Evolutionary conservation across 2,888 invertebrate species (phyloP), one percentile per base, ranked within the genome.

Genomic region (Heteromyza rotundicornis): DNA sequence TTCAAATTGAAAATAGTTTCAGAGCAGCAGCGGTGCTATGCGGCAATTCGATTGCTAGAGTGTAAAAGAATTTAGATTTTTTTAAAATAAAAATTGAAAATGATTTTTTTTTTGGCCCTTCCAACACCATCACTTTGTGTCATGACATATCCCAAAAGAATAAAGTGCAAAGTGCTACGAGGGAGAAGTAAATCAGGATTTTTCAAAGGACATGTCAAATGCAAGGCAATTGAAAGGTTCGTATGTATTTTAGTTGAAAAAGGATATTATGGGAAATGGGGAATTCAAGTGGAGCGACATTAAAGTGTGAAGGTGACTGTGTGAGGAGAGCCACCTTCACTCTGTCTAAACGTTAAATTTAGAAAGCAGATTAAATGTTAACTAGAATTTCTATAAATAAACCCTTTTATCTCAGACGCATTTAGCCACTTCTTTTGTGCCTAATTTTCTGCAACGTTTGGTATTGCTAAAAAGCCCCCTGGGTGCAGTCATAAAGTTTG

Each of bases 401-500:
- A n/a, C n/a, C n/a, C n/a, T n/a, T n/a, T n/a, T n/a, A n/a, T n/a
- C n/a, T n/a, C n/a, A n/a, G n/a, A n/a, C n/a, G n/a, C n/a, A n/a
- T n/a, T n/a, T n/a, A n/a, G n/a, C n/a, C n/a, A n/a, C n/a, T n/a
- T n/a, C n/a, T 12, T 12, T 32, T 32, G 32, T 12, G 40, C n/a
- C 40, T n/a, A 40, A 40, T 40, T 40, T 40, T 5, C 27, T 10
- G 27, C 27, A 27, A 27, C 27, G 27, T 10, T 27, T 5, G 3
- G 40, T 40, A 3, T n/a, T 63, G 64, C 68, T 66, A 63, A 69
- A 75, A 74, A 66, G 61, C 61, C 75, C 75, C 71, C 57, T 62
- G 75, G 77, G 77, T 66, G 70, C 67, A 70, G 65, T 77, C 66
- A 63, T 27, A 70, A 77, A 76, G 58, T 76, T 77, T 77, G 57